Conservation (phyloP, 2,888 invertebrate genomes). For the Apeira syringaria region DNA sequence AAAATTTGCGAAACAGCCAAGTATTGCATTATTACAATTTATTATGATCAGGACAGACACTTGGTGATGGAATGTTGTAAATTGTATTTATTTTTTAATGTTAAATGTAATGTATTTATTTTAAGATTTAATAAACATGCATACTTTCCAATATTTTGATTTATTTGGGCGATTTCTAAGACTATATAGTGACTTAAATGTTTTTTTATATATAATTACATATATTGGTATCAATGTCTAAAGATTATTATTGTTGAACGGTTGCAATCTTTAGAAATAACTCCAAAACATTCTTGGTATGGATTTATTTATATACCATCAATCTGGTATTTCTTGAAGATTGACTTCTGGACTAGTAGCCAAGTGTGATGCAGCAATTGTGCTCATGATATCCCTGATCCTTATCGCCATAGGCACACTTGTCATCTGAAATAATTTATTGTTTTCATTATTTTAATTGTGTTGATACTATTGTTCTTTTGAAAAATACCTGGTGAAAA, state of each 20-base stretch:
- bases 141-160: constrained; percentile 49
- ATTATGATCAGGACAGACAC: constrained; percentile 32
- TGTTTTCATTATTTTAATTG: too few relatives aligned
- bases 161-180: too few relatives aligned
- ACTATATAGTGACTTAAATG: too few relatives aligned
- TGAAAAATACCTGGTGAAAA: too few relatives aligned
- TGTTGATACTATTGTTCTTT: too few relatives aligned
- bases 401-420: constrained; percentile 44
- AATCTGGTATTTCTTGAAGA: neutral
- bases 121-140: constrained; percentile 71
- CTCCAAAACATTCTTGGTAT: too few relatives aligned
- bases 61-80: constrained; percentile 71
- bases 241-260: too few relatives aligned
- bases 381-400: constrained; percentile 41
- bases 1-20: constrained; percentile 16
- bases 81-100: constrained; percentile 55
- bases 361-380: constrained; percentile 37
- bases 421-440: constrained; percentile 42
- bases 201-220: too few relatives aligned
- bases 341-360: constrained; percentile 27
- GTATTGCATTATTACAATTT: constrained; percentile 22
- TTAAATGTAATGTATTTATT: constrained; percentile 69
- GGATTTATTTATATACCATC: neutral
- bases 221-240: too few relatives aligned
- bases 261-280: too few relatives aligned